Conservation (phyloP, 2,113 vertebrate genomes). For the Hiodon tergisus region DNA sequence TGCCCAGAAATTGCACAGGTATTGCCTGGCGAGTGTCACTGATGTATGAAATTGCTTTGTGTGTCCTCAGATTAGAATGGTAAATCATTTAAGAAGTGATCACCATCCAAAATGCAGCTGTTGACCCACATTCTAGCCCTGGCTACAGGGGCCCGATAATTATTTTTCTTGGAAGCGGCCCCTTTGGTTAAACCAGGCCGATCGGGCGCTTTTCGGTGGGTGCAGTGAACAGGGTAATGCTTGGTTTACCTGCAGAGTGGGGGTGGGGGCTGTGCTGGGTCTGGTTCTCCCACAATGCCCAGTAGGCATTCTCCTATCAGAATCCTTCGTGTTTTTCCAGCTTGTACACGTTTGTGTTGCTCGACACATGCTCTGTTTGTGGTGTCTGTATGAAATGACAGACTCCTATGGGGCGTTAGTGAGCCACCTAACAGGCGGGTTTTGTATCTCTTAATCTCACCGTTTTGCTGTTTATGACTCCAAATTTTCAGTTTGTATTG, state of each 20-base stretch:
- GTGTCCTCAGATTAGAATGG: constrained; percentile 63
- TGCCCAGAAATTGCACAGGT: constrained; percentile 53
- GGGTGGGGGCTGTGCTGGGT: neutral
- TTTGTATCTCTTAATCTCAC: constrained; percentile 52
- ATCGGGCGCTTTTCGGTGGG: constrained; percentile 25
- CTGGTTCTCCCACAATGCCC: neutral
- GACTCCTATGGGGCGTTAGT: constrained; percentile 55
- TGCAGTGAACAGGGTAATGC: constrained; percentile 38
- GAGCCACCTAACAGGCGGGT: constrained; percentile 49
- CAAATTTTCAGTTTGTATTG: constrained; percentile 48
- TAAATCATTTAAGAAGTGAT: constrained; percentile 75
- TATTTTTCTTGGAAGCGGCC: constrained; percentile 57
- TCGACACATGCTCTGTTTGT: constrained; percentile 28
- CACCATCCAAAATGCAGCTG: constrained; percentile 53
- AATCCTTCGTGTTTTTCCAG: neutral
- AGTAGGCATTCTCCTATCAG: too few relatives aligned
- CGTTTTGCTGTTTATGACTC: constrained; percentile 46
- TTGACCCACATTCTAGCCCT: constrained; percentile 63
- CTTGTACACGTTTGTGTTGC: constrained; percentile 56
- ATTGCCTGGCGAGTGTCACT: constrained; percentile 53
- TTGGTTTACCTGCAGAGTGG: neutral
- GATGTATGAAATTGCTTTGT: constrained; percentile 67
- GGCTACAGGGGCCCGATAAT: constrained; percentile 55
- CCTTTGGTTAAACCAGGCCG: constrained; percentile 50
- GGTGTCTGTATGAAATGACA: constrained; percentile 30